A percentile compares a stretch with the other conserved stretches of the same genome.
Evolutionary conservation across 2,113 vertebrate genomes (phyloP).

Genomic region (Tragelaphus imberbis): DNA sequence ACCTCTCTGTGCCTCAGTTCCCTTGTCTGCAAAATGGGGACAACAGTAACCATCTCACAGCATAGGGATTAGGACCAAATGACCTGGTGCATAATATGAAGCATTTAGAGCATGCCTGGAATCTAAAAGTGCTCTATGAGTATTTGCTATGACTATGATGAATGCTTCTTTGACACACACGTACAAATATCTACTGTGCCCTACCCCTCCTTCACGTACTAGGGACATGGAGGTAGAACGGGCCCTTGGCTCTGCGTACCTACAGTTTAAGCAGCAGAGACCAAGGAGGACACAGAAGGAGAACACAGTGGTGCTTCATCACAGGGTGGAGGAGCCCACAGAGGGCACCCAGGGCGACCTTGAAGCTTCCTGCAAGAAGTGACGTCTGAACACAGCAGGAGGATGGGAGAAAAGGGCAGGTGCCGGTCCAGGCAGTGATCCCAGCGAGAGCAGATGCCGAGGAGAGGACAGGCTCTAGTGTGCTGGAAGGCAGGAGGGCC

Average conservation of each 20-base stretch:
- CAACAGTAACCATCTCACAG: neutral
- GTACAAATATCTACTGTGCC: neutral
- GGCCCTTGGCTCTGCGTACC: neutral
- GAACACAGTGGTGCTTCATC: neutral
- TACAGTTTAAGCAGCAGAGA: neutral
- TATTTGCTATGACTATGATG: neutral
- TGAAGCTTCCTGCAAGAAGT: neutral
- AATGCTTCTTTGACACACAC: neutral
- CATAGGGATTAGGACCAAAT: neutral
- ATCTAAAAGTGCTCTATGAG: neutral
- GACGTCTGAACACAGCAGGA: neutral
- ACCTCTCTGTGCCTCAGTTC: neutral
- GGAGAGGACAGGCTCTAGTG: rapidly evolving
- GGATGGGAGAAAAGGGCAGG: neutral
- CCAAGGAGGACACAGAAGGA: neutral
- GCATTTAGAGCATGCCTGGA: neutral
- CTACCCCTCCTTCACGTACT: neutral
- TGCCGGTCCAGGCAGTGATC: neutral
- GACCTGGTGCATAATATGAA: neutral
- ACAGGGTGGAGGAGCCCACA: neutral
- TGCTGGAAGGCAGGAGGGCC: neutral
- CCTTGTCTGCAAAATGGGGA: neutral
- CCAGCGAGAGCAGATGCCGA: neutral
- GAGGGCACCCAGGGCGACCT: neutral
- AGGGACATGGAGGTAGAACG: neutral